Evolutionary conservation across 2,113 vertebrate species (phyloP).

Genomic region (Condylura cristata): DNA sequence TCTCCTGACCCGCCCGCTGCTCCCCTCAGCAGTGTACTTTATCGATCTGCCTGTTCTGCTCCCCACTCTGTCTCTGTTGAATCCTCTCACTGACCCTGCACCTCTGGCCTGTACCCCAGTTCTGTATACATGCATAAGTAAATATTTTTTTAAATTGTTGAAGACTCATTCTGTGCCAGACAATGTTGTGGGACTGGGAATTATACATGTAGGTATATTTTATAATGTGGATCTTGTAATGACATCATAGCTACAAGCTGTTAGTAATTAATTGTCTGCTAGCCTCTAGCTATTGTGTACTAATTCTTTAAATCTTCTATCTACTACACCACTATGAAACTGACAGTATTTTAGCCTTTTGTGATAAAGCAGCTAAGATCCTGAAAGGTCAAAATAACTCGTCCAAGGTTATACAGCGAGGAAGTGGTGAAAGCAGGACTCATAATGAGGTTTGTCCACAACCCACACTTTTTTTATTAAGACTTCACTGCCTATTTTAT

Average conservation of each 20-base stretch:
- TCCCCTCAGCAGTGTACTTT: too few species aligned
- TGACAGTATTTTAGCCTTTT: background rate
- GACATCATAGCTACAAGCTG: background rate
- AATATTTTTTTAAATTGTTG: too few species aligned
- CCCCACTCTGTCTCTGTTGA: too few species aligned
- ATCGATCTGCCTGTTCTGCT: too few species aligned
- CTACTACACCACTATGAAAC: background rate
- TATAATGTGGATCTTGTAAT: background rate
- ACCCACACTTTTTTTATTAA: background rate
- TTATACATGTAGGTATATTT: background rate
- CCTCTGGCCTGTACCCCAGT: too few species aligned
- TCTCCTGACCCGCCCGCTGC: too few species aligned
- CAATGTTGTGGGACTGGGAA: background rate
- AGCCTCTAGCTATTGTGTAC: background rate
- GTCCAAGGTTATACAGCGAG: background rate
- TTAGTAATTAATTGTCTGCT: background rate
- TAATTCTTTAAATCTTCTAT: background rate
- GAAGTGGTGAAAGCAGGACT: background rate
- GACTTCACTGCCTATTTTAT: background rate
- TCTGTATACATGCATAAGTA: too few species aligned
- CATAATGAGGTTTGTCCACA: background rate
- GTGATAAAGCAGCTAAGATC: background rate
- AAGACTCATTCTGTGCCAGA: background rate
- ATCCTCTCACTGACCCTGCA: too few species aligned
- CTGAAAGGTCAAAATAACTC: constrained; percentile 7